Conservation (phyloP, 2,888 invertebrate species). For the Hypolimnas misippus region DNA sequence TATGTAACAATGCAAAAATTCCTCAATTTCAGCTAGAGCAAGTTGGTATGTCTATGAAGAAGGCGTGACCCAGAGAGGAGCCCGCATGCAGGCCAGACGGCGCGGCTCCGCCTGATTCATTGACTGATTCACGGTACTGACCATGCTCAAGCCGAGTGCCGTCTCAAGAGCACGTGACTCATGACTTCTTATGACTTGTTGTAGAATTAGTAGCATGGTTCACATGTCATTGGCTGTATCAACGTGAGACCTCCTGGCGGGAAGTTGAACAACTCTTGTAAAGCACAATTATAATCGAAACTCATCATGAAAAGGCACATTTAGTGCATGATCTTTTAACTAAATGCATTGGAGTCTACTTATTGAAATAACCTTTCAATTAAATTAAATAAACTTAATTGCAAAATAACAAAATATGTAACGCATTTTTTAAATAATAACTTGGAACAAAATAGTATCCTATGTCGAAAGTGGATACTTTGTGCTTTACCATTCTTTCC, state of each 20-base stretch:
- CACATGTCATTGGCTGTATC: conserved; percentile 32
- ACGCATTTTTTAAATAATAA: neutral
- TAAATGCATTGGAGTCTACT: neutral
- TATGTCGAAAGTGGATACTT: conserved; percentile 19
- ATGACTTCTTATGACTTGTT: conserved; percentile 31
- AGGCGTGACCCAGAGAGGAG: conserved; percentile 66
- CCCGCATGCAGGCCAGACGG: conserved; percentile 65
- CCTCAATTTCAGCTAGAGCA: neutral
- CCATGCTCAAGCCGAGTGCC: conserved; percentile 55
- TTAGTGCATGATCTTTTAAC: neutral
- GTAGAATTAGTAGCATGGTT: conserved; percentile 28
- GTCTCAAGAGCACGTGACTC: conserved; percentile 46
- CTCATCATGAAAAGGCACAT: too few relatives aligned
- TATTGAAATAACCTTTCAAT: neutral
- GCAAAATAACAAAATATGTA: neutral
- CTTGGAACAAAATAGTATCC: conserved; percentile 12
- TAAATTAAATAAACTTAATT: neutral
- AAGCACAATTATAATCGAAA: neutral
- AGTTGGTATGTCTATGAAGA: conserved; percentile 36
- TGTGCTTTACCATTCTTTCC: conserved; percentile 18
- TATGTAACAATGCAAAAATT: too few relatives aligned
- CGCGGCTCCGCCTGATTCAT: conserved; percentile 62
- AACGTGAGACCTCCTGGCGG: conserved; percentile 28
- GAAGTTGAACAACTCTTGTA: conserved; percentile 10
- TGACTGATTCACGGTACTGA: conserved; percentile 53